phyloP scores from a whole-genome alignment of 2,797 vertebrate genomes.

The Antennarius maculatus region DNA sequence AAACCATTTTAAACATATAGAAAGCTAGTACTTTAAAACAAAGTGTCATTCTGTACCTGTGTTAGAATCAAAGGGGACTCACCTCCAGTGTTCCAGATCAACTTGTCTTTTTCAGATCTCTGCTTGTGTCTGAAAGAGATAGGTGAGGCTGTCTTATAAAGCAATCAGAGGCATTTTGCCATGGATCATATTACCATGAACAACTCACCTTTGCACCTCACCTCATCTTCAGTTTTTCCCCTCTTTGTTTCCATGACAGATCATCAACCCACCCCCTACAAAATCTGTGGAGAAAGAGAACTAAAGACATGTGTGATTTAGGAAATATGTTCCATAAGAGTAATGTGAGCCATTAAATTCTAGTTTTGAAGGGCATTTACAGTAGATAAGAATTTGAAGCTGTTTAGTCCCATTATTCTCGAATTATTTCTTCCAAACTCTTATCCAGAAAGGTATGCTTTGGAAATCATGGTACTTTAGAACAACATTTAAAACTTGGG shows the following conservation, averaged over 20 bases:
- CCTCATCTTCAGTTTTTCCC: constrained; percentile 10
- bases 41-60: neutral
- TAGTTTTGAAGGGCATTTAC: neutral
- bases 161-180: neutral
- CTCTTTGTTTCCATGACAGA: constrained; percentile 6
- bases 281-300: no score
- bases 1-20: neutral
- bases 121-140: constrained; percentile 33
- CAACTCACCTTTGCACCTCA: constrained; percentile 50
- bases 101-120: constrained; percentile 6
- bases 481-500: neutral
- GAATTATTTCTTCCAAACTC: constrained; percentile 9
- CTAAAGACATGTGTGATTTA: no score
- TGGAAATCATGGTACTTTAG: neutral
- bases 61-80: constrained; percentile 27
- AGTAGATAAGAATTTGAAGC: neutral
- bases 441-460: neutral
- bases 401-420: neutral
- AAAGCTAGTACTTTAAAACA: neutral
- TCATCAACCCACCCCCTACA: no score
- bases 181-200: constrained; percentile 52
- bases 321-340: no score
- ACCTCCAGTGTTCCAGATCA: constrained; percentile 48
- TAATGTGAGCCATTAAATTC: neutral
- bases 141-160: constrained; percentile 51